Conservation (phyloP, 2,888 invertebrate genomes). For the Coronaproctus castanopsis region DNA sequence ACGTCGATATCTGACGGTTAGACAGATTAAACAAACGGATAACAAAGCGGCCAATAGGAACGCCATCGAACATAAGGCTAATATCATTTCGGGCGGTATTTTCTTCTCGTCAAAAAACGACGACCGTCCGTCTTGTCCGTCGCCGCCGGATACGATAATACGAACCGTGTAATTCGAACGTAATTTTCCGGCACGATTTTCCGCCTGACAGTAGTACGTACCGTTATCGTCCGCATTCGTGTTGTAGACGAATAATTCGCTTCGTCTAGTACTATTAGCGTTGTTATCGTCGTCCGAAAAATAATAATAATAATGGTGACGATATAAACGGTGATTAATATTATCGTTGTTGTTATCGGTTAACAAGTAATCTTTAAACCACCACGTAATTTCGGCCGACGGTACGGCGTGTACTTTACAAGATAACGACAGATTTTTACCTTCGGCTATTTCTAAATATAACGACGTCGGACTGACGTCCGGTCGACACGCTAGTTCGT, state of each 20-base stretch:
- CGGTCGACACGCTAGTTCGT: constrained; percentile 62
- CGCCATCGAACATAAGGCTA: constrained; percentile 34
- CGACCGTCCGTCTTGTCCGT: constrained; percentile 34
- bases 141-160: constrained; percentile 51
- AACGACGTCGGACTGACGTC: constrained; percentile 54
- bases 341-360: constrained; percentile 59
- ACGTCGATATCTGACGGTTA: constrained; percentile 20
- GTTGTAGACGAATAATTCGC: constrained; percentile 58
- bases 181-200: constrained; percentile 60
- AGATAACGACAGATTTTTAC: constrained; percentile 57
- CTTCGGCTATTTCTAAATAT: constrained; percentile 54
- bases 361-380: constrained; percentile 58
- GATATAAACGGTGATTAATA: constrained; percentile 40
- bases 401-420: constrained; percentile 65
- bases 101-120: constrained; percentile 44
- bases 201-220: constrained; percentile 64
- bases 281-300: constrained; percentile 43
- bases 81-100: constrained; percentile 48
- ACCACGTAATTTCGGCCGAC: constrained; percentile 62
- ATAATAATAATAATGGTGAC: constrained; percentile 49
- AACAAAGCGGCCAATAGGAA: constrained; percentile 38
- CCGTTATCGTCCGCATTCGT: constrained; percentile 62
- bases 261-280: constrained; percentile 53
- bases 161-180: constrained; percentile 63
- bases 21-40: constrained; percentile 25